Conservation (phyloP, 2,888 invertebrate genomes). For the Drosophila cyrtoloma region DNA sequence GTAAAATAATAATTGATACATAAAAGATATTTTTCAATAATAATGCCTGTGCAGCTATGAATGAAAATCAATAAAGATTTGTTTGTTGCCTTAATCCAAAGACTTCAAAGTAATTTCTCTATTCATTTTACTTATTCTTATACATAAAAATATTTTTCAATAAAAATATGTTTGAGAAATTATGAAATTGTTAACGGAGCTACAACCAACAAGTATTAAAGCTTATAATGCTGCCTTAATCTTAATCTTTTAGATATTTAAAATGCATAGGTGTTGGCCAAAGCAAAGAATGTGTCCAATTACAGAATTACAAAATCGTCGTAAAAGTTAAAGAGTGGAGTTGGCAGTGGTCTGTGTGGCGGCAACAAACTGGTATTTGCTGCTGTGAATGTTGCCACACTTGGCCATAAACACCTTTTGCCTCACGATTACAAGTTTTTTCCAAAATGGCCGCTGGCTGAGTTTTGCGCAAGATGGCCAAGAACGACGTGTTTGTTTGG, state of each 20-base stretch:
- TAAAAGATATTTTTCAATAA: background rate
- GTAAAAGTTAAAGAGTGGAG: background rate
- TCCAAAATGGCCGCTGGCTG: slow-evolving; percentile 67
- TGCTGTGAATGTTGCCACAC: slow-evolving; percentile 53
- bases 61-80: background rate
- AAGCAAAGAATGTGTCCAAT: background rate
- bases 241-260: background rate
- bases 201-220: background rate
- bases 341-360: background rate
- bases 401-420: slow-evolving; percentile 59
- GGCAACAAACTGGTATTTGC: slow-evolving; percentile 10
- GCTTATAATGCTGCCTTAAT: background rate
- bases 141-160: background rate
- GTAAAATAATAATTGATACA: background rate
- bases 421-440: slow-evolving; percentile 34
- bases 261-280: background rate
- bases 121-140: background rate
- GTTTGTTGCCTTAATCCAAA: background rate
- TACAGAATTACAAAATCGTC: background rate
- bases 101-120: background rate
- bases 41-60: background rate
- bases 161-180: background rate
- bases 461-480: slow-evolving; percentile 76
- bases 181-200: background rate
- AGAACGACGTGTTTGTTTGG: slow-evolving; percentile 49